Conservation (phyloP, 2,888 invertebrate species). For the Caenorhabditis sp. region DNA sequence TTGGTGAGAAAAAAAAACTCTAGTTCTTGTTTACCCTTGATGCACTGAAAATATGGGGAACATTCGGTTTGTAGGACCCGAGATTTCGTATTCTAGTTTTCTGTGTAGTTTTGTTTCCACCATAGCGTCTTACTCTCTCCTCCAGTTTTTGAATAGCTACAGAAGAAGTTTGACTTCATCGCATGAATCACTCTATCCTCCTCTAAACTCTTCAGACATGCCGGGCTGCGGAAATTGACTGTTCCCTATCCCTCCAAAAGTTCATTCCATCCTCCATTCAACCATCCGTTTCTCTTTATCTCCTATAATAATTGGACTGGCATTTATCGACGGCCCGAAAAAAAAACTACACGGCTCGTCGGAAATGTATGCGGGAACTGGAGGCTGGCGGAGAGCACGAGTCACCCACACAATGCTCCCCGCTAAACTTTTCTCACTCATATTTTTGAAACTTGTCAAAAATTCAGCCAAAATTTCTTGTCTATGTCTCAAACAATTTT, state of each 20-base stretch:
- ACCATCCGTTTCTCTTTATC: not conserved
- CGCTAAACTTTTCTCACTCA: conserved; percentile 1
- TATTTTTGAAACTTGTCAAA: conserved; percentile 8
- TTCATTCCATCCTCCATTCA: conserved; percentile 22
- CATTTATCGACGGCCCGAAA: conserved; percentile 1
- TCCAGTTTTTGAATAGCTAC: too few relatives aligned
- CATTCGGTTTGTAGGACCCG: too few relatives aligned
- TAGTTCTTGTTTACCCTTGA: not conserved
- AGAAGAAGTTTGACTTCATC: too few relatives aligned
- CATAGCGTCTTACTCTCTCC: too few relatives aligned
- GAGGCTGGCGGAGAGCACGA: conserved; percentile 19
- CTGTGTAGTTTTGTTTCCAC: not conserved
- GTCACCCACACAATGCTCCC: conserved; percentile 3
- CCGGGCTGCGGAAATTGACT: conserved; percentile 34
- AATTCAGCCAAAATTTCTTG: not conserved
- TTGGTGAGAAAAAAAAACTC: not conserved
- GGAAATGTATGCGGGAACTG: conserved; percentile 55
- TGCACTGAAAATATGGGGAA: not conserved
- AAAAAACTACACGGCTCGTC: conserved; percentile 30
- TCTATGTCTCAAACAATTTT: not conserved
- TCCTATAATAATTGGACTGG: conserved; percentile 31
- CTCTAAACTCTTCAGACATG: conserved; percentile 10
- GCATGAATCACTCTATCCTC: not conserved
- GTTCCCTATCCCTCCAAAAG: conserved; percentile 30
- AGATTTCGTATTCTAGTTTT: too few relatives aligned